phyloP scores from a whole-genome alignment of 2,888 invertebrate species.

The Clepsis dumicolana region DNA sequence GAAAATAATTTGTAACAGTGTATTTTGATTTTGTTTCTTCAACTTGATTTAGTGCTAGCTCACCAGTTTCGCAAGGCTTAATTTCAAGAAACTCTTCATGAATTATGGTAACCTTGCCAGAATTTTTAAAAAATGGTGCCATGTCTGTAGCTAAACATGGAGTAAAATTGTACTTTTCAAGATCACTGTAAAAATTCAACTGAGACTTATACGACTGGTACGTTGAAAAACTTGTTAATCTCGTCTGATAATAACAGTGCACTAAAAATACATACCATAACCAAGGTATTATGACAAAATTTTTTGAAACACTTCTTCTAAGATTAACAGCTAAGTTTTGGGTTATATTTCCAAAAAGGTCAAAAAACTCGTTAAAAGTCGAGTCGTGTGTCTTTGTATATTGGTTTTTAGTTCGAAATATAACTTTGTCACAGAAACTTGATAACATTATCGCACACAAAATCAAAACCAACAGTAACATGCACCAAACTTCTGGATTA shows the following conservation, averaged over 20 bases:
- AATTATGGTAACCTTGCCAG: slow-evolving; percentile 11
- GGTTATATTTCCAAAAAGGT: slow-evolving; percentile 26
- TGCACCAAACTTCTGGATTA: slow-evolving; percentile 26
- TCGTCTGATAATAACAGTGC: slow-evolving; percentile 34
- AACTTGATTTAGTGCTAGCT: slow-evolving; percentile 25
- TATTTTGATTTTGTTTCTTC: slow-evolving; percentile 25
- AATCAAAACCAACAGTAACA: slow-evolving; percentile 19
- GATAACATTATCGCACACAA: slow-evolving; percentile 22
- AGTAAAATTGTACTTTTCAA: slow-evolving; percentile 29
- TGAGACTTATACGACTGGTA: slow-evolving; percentile 27
- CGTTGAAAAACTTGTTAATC: slow-evolving; percentile 37
- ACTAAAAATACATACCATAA: slow-evolving; percentile 42
- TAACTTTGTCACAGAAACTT: not conserved
- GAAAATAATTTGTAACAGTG: slow-evolving; percentile 33
- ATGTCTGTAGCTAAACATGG: slow-evolving; percentile 38
- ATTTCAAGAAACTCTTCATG: slow-evolving; percentile 26
- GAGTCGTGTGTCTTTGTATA: not conserved
- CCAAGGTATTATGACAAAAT: slow-evolving; percentile 36
- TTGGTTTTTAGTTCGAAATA: not conserved
- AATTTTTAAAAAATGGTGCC: slow-evolving; percentile 20
- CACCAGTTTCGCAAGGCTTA: slow-evolving; percentile 28
- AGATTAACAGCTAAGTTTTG: slow-evolving; percentile 9
- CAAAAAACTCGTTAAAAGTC: slow-evolving; percentile 9
- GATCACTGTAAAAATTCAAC: slow-evolving; percentile 14
- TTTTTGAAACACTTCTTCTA: slow-evolving; percentile 24